Evolutionary conservation across 2,888 invertebrate genomes (phyloP).

Genomic region (Epistrophe eligans): DNA sequence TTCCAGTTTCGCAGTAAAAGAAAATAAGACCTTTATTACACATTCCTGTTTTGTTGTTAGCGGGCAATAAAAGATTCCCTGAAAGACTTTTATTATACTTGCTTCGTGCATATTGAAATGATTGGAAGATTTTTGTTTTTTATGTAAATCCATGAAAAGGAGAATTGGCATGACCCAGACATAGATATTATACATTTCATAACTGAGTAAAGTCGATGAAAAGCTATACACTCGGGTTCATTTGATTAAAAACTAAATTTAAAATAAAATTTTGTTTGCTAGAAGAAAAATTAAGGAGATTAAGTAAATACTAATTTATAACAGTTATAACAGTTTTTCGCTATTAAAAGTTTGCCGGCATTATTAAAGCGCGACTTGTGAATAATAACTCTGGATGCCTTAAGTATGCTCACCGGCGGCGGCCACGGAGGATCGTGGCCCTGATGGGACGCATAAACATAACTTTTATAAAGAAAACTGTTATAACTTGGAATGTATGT

Average conservation of each 20-base stretch:
- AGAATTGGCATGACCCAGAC: neutral
- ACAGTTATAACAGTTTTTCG: too few species aligned
- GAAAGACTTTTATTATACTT: constrained; percentile 61
- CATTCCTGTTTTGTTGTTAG: constrained; percentile 29
- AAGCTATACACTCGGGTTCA: neutral
- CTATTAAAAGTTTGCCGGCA: too few species aligned
- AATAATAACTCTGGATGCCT: too few species aligned
- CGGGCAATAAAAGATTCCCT: constrained; percentile 65
- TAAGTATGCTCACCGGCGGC: too few species aligned
- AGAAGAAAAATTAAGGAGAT: too few species aligned
- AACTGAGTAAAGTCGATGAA: neutral
- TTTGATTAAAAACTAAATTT: neutral
- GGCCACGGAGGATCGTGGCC: too few species aligned
- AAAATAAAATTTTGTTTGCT: too few species aligned
- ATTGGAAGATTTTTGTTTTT: constrained; percentile 45
- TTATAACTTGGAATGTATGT: too few species aligned
- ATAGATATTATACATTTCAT: constrained; percentile 1
- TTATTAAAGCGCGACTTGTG: too few species aligned
- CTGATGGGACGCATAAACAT: too few species aligned
- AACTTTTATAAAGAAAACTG: too few species aligned
- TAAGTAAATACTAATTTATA: too few species aligned
- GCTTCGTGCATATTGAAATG: constrained; percentile 68
- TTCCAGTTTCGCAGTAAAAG: neutral
- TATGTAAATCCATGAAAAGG: constrained; percentile 37
- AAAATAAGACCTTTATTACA: constrained; percentile 32